Base-by-base conservation (phyloP, 2,888 invertebrate species). In the Operophtera brumata region DNA sequence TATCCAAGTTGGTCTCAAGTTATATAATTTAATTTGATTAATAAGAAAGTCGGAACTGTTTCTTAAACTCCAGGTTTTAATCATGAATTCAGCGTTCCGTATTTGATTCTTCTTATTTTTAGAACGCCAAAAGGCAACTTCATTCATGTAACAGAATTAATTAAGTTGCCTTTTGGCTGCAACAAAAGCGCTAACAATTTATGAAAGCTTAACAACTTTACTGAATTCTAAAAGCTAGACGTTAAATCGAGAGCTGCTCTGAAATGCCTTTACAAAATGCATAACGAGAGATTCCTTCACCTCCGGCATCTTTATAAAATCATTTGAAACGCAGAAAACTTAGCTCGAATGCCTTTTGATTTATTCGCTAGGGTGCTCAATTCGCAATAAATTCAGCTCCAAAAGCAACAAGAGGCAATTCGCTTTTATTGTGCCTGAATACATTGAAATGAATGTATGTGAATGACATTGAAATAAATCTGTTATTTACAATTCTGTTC, bases 1-100 rank as follows among this genome's bases (percentile, higher is more conserved):
- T 64, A 49, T 54, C 42, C 47, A 54, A 64, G 57, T 67, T 64
- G 46, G 57, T 51, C 40, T 53, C 51, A 37, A 61, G 61, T 59
- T 62, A 48, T 51, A 60, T 59, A 62, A 62, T 62, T 64, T 61
- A 59, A 64, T 62, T 62, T 60, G 55, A 64, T 64, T 64, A 64
- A 61, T 61, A 59, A 60, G 53, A 49, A 58, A 55, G 51, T 54
- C 42, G 45, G 49, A 37, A 54, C 49, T 45, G 48, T 34, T 11
- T n/a, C 34, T 34, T n/a, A 34, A 10, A 34, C 7, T 13, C 8
- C 13, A 13, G 6, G 8, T 7, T 36, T 36, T 36, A 13, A 10
- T 11, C 11, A 8, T 34, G 34, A 34, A 34, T 11, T 34, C 2
- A 34, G 30, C 30, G 30, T 30, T 9, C 30, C 10, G 30, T 10